Conservation (phyloP, 53 echinoderm and acorn worm species). For the Arbacia lixula region DNA sequence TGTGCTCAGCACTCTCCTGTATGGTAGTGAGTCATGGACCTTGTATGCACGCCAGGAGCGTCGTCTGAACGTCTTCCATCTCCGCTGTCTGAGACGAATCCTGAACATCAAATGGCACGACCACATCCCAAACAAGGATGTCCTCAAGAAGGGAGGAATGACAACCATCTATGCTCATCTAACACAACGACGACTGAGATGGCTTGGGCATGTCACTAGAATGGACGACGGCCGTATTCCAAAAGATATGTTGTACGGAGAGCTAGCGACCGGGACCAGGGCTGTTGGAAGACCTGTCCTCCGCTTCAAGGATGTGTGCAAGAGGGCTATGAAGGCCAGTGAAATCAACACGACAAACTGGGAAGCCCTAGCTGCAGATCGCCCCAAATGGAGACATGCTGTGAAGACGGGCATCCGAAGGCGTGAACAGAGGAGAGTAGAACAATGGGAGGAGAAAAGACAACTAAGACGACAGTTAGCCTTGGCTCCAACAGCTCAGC, state of each 20-base stretch:
- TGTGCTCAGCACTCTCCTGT: conserved; percentile 49
- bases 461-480: too few species aligned
- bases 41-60: conserved; percentile 31
- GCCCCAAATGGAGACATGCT: conserved; percentile 19
- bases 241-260: conserved; percentile 60
- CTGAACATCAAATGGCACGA: conserved; percentile 56
- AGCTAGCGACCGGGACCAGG: conserved; percentile 50
- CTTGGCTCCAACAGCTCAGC: too few species aligned
- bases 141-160: conserved; percentile 21
- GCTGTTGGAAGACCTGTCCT: conserved; percentile 46
- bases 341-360: conserved; percentile 45
- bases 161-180: conserved; percentile 42
- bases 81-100: conserved; percentile 27
- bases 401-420: too few species aligned
- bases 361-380: conserved; percentile 48
- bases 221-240: conserved; percentile 65
- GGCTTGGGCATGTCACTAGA: conserved; percentile 63
- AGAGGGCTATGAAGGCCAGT: conserved; percentile 60
- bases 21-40: conserved; percentile 45
- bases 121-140: conserved; percentile 45
- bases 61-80: conserved; percentile 36
- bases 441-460: too few species aligned
- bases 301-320: conserved; percentile 57
- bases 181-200: conserved; percentile 39
- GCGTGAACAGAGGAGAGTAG: too few species aligned